Conservation (phyloP, 2,797 vertebrate species). For the Notamacropus eugenii region DNA sequence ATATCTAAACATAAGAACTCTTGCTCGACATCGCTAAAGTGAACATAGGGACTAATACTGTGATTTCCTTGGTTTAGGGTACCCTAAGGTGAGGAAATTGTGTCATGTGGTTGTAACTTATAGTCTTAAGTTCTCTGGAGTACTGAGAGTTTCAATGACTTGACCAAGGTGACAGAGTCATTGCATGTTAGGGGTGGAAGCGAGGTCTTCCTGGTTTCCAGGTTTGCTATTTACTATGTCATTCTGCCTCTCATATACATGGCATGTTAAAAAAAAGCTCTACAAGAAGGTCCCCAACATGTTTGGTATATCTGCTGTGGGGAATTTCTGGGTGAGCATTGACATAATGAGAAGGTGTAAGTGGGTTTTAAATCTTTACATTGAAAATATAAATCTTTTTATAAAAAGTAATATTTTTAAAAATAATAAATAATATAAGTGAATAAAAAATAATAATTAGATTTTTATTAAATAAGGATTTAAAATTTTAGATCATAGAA, state of each 20-base stretch:
- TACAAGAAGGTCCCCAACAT: background rate
- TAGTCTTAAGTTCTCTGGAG: background rate
- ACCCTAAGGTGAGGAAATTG: background rate
- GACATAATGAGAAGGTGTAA: background rate
- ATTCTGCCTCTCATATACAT: background rate
- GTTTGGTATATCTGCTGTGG: background rate
- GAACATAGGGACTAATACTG: background rate
- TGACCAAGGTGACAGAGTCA: background rate
- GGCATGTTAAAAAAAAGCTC: background rate
- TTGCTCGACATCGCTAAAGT: background rate
- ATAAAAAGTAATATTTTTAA: too few species aligned
- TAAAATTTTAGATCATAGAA: background rate
- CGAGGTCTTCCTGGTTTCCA: background rate
- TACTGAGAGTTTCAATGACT: background rate
- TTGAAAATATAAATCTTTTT: too few species aligned
- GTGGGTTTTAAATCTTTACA: background rate
- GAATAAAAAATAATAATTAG: too few species aligned
- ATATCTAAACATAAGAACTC: background rate
- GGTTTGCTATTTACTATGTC: background rate
- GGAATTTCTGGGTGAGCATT: background rate
- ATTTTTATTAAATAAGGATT: too few species aligned
- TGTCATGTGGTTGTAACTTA: background rate
- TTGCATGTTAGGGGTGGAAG: background rate
- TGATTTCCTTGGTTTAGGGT: background rate
- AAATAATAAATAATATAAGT: too few species aligned